Evolutionary conservation across 2,888 invertebrate species (phyloP), one percentile per base, ranked within the genome.

Genomic region (Eupithecia centaureata): DNA sequence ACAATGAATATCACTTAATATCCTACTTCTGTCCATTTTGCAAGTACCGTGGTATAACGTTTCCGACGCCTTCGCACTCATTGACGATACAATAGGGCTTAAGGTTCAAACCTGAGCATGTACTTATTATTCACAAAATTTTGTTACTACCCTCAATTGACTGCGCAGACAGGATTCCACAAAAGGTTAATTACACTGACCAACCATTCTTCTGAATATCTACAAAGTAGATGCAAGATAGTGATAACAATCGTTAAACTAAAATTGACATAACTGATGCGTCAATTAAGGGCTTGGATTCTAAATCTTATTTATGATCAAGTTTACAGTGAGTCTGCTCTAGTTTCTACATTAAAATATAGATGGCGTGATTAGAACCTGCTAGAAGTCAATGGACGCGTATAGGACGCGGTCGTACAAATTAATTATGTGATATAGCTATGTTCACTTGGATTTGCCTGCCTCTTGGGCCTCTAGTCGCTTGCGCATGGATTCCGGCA

Each of bases 401-500:
- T 15, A 7, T 35, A n/a, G 60, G 65, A 42, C 42, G 61, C 63
- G 63, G 60, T 57, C 51, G 57, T 63, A 67, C 33, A 70, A 18
- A 42, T 64, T 72, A 57, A 35, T 61, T 62, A 28, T 15, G 56
- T 67, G 70, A 56, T 60, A 56, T 54, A 47, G 59, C 65, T 71
- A 72, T 30, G 65, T 86, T 90, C 84, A 89, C 85, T 91, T 88
- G 47, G 83, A 67, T 72, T 87, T 88, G 12, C 81, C 82, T 12
- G 85, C 89, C 65, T 84, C 90, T 57, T 92, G 90, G 0, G 92
- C 94, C 70, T 91, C 94, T 33, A 95, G 86, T 76, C 97, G 96
- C 90, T 95, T 95, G 89, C 96, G 97, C 83, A 98, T 94, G 15
- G 97, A 97, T 86, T 97, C 98, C 18, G 99, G 99, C 98, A 98